Base-by-base conservation (phyloP, 2,888 invertebrate species). In the Synanthedon vespiformis region DNA sequence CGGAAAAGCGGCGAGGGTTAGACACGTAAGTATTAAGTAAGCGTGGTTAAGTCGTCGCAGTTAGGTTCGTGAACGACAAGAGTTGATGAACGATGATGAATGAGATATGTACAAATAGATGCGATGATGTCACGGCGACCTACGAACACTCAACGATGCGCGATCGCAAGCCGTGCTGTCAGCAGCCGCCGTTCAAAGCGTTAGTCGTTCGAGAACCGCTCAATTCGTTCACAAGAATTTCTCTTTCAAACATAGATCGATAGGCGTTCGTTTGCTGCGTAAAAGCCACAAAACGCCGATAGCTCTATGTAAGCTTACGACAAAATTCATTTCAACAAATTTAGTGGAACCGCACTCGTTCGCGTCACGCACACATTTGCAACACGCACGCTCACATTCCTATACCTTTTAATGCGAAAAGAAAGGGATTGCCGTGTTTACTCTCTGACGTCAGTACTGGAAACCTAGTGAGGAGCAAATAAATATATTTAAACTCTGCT, bases 361-460 rank as follows among this genome's bases (percentile, higher is more conserved):
- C 61, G 64, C 59, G 58, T 59, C 74, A 78, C 80, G 72, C 82
- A 80, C 81, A 80, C 82, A 80, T 74, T 74, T 72, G 76, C 76
- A 80, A 80, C 77, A 77, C 77, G 72, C 75, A 82, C 84, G 77
- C 85, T 75, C 72, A 80, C 81, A 85, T 82, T 84, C 84, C 81
- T 86, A 82, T 87, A 87, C 86, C 86, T 87, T 84, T 80, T 73
- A 73, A 65, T 81, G 85, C 77, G 85, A 80, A 80, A 84, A 82
- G 78, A 80, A 84, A 84, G 79, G 72, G 82, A 83, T 81, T 81
- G 83, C 79, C 72, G 81, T 80, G 78, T 81, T 80, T 81, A 85
- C 74, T 83, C 83, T 84, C 85, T 85, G 84, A 81, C 83, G 75
- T 87, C 86, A 87, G 86, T 80, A 86, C 86, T 72, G 86, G 77